phyloP scores from a whole-genome alignment of 2,797 vertebrate species.

The Carcharodon carcharias region DNA sequence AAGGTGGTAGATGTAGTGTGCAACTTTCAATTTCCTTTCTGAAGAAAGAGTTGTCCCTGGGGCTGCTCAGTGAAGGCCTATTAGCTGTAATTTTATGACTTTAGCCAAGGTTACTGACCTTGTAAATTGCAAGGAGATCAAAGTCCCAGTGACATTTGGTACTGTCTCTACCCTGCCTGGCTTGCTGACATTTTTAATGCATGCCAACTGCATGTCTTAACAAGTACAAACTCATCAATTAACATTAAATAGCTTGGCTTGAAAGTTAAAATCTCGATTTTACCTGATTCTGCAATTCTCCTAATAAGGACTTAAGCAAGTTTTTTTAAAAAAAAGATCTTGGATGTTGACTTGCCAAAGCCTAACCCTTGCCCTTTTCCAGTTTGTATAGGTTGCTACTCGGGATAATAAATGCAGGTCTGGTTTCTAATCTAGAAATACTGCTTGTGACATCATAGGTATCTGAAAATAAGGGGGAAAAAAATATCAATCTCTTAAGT shows the following conservation, averaged over 20 bases:
- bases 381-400: too few relatives aligned
- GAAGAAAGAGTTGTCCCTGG: not conserved
- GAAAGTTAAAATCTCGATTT: too few relatives aligned
- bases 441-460: not conserved
- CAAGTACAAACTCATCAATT: not conserved
- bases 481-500: too few relatives aligned
- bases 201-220: not conserved
- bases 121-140: not conserved
- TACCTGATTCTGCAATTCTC: too few relatives aligned
- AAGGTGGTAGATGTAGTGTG: too few relatives aligned
- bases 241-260: not conserved
- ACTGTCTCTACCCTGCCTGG: not conserved
- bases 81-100: not conserved
- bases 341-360: too few relatives aligned
- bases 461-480: not conserved
- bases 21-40: not conserved
- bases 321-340: too few relatives aligned
- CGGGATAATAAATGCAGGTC: too few relatives aligned
- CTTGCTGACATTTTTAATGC: not conserved
- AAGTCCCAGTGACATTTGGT: not conserved
- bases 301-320: too few relatives aligned
- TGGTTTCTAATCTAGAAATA: too few relatives aligned
- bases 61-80: not conserved
- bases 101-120: not conserved
- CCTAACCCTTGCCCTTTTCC: too few relatives aligned